Percentiles rank a stretch among this genome's conserved stretches.
phyloP scores from a whole-genome alignment of 2,113 vertebrate genomes.

The Strix aluco region DNA sequence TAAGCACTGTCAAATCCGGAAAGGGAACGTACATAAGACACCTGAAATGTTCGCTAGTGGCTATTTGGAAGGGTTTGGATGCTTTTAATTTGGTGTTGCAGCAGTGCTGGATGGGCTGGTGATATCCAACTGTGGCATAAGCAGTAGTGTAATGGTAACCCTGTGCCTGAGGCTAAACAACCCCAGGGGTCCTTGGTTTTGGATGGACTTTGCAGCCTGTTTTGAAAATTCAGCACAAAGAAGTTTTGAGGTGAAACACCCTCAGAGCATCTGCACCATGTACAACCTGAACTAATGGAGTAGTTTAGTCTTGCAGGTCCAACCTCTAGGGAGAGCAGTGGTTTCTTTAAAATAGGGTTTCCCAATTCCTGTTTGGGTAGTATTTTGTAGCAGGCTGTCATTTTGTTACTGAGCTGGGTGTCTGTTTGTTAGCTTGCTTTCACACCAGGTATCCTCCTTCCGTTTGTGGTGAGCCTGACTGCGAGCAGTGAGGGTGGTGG shows the following conservation, averaged over 20 bases:
- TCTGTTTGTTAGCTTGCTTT: not conserved
- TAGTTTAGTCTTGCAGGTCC: not conserved
- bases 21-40: fast-evolving
- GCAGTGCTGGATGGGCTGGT: not conserved
- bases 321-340: too few relatives aligned
- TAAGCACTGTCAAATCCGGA: not conserved
- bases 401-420: not conserved
- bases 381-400: not conserved
- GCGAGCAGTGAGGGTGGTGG: not conserved
- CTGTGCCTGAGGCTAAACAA: not conserved
- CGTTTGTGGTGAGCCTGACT: not conserved
- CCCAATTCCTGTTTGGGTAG: fast-evolving
- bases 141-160: fast-evolving
- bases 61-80: fast-evolving
- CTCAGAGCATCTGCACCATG: fast-evolving
- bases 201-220: not conserved
- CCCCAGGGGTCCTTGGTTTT: fast-evolving
- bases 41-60: not conserved
- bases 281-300: fast-evolving
- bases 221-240: not conserved
- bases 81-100: not conserved
- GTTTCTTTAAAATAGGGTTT: too few relatives aligned
- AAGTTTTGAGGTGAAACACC: not conserved
- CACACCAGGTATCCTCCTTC: not conserved
- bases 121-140: not conserved